Base-by-base conservation (phyloP, 2,888 invertebrate genomes). In the Conistra vaccinii region DNA sequence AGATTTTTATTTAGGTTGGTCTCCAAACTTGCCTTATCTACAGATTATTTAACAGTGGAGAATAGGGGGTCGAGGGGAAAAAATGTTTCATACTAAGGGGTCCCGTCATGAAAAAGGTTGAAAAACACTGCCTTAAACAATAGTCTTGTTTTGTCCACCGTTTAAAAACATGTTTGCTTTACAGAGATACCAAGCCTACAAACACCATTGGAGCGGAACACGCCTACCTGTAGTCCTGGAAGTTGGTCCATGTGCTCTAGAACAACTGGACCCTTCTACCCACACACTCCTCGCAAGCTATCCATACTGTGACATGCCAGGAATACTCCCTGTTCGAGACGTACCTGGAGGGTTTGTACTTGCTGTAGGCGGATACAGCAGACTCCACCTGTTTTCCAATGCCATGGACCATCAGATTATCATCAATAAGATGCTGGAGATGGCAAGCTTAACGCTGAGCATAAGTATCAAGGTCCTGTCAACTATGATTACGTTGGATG, bases 191-290 rank as follows among this genome's bases (percentile, higher is more conserved):
- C 98, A 98, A 95, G 99, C 98, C 9, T 98, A 98, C 94, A 99
- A 99, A 95, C 98, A 99, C 91, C 99, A 99, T 91, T 99, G 99
- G 99, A 99, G 99, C 65, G 99, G 99, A 70, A 98, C 98, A 53
- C 97, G 98, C 81, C 96, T 99, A 60, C 99, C 99, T 0, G 97
- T 99, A 29, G 97, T 98, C 39, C 95, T 99, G 78, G 99, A 99
- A 97, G 98, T 99, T 3, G 98, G 98, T n/a, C 98, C 98, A 0
- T 98, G 98, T 92, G 98, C 99, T 45, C 94, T 99, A 73, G 98
- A 99, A 92, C 99, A 99, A 94, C 94, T 99, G 76, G 99, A 99
- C 94, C 98, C 98, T 2, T 98, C 98, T 0, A 98, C 98, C 2
- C 98, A 98, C 91, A 97, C 97, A 80, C 95, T 98, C 35, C 96